Base-by-base conservation (phyloP, 1,140 invertebrate genomes). In the Lasaia peninsularis region DNA sequence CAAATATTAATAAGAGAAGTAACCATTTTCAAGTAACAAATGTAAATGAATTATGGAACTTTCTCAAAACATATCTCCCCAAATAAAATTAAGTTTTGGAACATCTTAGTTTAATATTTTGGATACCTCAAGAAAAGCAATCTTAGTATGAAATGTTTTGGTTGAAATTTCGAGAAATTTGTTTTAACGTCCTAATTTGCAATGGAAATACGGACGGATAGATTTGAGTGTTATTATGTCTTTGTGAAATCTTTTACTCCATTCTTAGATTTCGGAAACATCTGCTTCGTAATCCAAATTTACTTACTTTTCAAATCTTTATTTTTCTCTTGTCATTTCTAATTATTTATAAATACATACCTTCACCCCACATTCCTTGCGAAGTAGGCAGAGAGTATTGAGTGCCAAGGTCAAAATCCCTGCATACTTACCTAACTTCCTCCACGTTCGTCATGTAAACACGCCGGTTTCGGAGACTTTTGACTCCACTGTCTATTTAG, bases 141-240 rank as follows among this genome's bases (percentile, higher is more conserved):
- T 48, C 20, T 20, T 18, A 48, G 40, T 48, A 48, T 48, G 40
- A 48, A 48, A 7, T 40, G 35, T 40, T 48, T 48, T 48, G 10
- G 40, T 48, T 48, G 40, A 48, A 48, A 48, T 48, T 48, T 18
- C 3, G 16, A 11, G 40, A 48, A 48, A 48, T 48, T 48, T 48
- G 16, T 48, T 48, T 48, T 48, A 48, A 18, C 40, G 8, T 48
- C 11, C 40, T 48, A 16, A 48, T 48, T 48, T 48, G 40, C 40
- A 48, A 48, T 48, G 18, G 18, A 20, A 48, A 48, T 48, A 48
- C 10, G 40, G 20, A 48, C 18, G 40, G 40, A 48, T 48, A 48
- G 40, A 48, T 48, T 48, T 48, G 24, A 28, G 24, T 28, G 5
- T 28, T 28, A 28, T 28, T 28, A 28, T 21, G 20, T 48, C 40